A percentile compares a stretch with the other conserved stretches of the same genome.
phyloP scores from a whole-genome alignment of 2,113 vertebrate genomes.

The Oceanites oceanicus region DNA sequence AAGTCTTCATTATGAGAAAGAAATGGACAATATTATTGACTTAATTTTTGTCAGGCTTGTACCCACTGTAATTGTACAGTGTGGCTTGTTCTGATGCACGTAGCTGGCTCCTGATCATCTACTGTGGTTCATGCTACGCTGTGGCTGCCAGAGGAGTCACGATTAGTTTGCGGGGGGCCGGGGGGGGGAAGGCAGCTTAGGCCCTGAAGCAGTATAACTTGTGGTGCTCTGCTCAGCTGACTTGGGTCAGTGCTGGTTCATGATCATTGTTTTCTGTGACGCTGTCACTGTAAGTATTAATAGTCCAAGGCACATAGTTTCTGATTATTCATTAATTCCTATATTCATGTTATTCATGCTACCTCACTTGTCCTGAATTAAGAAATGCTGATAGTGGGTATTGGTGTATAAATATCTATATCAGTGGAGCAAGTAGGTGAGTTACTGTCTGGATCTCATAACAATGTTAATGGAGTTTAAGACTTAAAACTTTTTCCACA shows the following conservation, averaged over 20 bases:
- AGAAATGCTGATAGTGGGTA: not conserved
- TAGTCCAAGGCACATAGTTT: not conserved
- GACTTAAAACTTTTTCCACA: not conserved
- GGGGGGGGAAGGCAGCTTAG: not conserved
- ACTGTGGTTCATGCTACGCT: not conserved
- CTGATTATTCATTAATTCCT: not conserved
- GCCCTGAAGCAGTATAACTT: not conserved
- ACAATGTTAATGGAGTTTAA: not conserved
- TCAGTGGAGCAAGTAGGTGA: not conserved
- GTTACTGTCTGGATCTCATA: not conserved
- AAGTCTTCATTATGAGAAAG: not conserved
- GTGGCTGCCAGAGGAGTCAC: not conserved
- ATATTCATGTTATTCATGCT: not conserved
- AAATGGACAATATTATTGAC: not conserved
- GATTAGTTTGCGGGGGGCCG: not conserved
- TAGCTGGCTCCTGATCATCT: not conserved
- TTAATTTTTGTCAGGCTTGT: not conserved
- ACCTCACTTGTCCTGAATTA: not conserved
- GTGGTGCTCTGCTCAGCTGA: not conserved
- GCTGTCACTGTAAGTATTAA: not conserved
- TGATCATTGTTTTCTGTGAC: not conserved
- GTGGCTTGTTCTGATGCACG: not conserved
- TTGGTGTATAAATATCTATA: not conserved
- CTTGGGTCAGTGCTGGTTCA: not conserved
- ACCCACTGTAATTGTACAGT: not conserved